Base-by-base conservation (phyloP, 1,140 invertebrate genomes). In the Drosophila biarmipes region DNA sequence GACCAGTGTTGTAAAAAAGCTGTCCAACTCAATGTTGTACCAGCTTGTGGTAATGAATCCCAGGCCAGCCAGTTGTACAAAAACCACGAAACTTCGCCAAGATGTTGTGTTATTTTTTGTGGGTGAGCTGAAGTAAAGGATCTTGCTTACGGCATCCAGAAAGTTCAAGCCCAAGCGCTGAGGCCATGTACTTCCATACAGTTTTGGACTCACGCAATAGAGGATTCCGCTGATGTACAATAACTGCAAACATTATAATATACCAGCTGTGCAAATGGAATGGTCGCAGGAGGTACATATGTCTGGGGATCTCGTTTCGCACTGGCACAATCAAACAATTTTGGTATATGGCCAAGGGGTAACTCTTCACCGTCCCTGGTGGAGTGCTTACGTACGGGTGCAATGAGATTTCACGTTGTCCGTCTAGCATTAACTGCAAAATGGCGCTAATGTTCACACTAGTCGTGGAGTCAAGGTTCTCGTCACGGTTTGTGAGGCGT, bases 291-390 rank as follows among this genome's bases (percentile, higher is more conserved):
- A 85, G 58, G 15, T 91, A 91, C 73, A 90, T 80, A 29, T 75
- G 84, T 4, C 78, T 78, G 0, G 78, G 89, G n/a, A 90, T 86
- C 59, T 82, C 80, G 37, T 91, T 91, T 8, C 73, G 59, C 15
- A 91, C 73, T 0, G 90, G 89, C 6, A 91, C 66, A 21, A 91
- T 91, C 15, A 91, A 31, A 17, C 90, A 91, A 15, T 85, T 89
- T 0, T 31, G 57, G 1, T 80, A 72, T 12, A 80, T 64, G 12
- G 74, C 38, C 43, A 91, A 37, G 2, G 90, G 84, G 49, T 91
- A 91, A 35, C 90, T 91, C 34, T 71, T 84, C 17, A 80, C 81
- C n/a, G 79, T 80, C 0, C 69, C 6, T 5, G 48, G 45, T 17
- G 72, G 49, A 1, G 80, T 73, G 45, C 68, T 72, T 2, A 79